phyloP scores from a whole-genome alignment of 1,140 invertebrate genomes.

The Drosophila lacertosa region DNA sequence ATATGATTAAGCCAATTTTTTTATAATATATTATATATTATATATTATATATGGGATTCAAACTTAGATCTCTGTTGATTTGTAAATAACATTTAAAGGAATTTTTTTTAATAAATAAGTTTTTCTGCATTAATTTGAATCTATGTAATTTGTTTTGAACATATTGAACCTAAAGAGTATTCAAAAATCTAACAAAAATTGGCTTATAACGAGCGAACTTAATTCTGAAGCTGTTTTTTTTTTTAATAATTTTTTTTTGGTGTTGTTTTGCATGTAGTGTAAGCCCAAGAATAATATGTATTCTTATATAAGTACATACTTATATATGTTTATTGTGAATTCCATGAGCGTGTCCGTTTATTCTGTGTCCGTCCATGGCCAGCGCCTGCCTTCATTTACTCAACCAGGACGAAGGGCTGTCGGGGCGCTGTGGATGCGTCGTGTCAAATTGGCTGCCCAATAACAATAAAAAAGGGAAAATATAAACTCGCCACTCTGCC shows the following conservation, averaged over 20 bases:
- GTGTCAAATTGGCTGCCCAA: conserved; percentile 63
- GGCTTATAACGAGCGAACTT: background rate
- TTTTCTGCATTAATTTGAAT: too few relatives aligned
- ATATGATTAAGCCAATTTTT: too few relatives aligned
- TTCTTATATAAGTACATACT: background rate
- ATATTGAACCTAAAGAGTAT: too few relatives aligned
- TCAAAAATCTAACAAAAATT: background rate
- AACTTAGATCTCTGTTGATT: too few relatives aligned
- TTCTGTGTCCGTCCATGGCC: conserved; percentile 9
- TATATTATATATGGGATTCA: too few relatives aligned
- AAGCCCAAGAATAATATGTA: conserved; percentile 4
- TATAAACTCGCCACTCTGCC: conserved; percentile 47
- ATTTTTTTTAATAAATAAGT: too few relatives aligned
- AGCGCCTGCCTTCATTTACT: conserved; percentile 16
- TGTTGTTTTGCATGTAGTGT: background rate
- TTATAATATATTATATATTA: too few relatives aligned
- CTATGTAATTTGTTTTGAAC: too few relatives aligned
- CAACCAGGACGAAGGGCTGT: conserved; percentile 3
- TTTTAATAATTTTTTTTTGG: background rate
- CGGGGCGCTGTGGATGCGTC: conserved; percentile 21
- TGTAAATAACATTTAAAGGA: too few relatives aligned
- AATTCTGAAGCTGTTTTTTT: background rate
- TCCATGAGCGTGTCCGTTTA: conserved; percentile 46
- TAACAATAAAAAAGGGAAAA: conserved; percentile 61
- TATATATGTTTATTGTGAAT: conserved; percentile 49